Percentiles rank a stretch among this genome's conserved stretches.
phyloP scores from a whole-genome alignment of 92 coral and sea anemone genomes.

The Paragorgia papillata region DNA sequence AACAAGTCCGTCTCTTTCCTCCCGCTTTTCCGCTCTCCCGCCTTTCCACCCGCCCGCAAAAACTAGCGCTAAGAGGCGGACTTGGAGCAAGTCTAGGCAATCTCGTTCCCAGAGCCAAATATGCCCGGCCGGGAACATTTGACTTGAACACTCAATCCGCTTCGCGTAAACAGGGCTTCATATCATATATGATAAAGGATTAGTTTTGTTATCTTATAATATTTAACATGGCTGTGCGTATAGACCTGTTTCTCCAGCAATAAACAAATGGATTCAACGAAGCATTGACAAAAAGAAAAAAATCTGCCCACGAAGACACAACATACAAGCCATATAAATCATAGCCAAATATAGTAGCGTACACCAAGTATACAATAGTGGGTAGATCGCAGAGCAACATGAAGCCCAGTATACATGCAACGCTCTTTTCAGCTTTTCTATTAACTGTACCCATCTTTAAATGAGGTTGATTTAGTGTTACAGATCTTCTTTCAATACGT shows the following conservation, averaged over 20 bases:
- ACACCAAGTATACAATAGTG: slow-evolving; percentile 3
- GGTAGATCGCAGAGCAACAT: slow-evolving; percentile 18
- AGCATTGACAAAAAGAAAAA: slow-evolving; percentile 71
- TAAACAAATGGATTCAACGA: slow-evolving; percentile 76
- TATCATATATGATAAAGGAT: too few species aligned
- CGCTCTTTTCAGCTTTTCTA: slow-evolving; percentile 20
- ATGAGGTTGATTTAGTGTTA: background rate
- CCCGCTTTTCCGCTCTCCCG: too few species aligned
- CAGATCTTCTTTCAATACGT: slow-evolving; percentile 4
- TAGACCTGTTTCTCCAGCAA: slow-evolving; percentile 65
- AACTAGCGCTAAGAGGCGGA: too few species aligned
- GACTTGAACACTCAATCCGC: too few species aligned
- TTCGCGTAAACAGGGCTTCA: too few species aligned
- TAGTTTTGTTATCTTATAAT: slow-evolving; percentile 8
- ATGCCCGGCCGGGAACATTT: too few species aligned
- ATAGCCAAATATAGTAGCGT: background rate
- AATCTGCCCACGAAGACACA: slow-evolving; percentile 75
- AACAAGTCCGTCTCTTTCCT: too few species aligned
- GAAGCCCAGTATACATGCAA: slow-evolving; percentile 9
- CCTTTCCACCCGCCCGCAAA: too few species aligned
- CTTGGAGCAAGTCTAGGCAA: too few species aligned
- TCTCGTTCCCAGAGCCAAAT: too few species aligned
- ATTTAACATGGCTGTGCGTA: slow-evolving; percentile 58
- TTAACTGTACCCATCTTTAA: background rate
- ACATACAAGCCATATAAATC: slow-evolving; percentile 51